phyloP scores from a whole-genome alignment of 1,140 invertebrate genomes.

The Bombus turneri region DNA sequence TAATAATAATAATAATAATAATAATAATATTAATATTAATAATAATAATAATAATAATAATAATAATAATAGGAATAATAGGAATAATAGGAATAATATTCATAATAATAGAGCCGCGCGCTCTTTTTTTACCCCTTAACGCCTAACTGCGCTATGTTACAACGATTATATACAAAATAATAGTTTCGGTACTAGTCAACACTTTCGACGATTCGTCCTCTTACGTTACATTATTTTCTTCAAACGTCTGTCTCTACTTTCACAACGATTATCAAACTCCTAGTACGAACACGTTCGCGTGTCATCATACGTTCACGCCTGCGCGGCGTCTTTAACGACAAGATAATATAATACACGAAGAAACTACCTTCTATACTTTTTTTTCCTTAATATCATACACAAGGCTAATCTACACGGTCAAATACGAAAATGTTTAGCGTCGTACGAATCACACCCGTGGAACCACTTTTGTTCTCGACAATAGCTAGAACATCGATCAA shows the following conservation, averaged over 20 bases:
- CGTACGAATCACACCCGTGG: constrained; percentile 12
- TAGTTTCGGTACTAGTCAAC: constrained; percentile 45
- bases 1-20: constrained; percentile 61
- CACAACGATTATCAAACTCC: constrained; percentile 76
- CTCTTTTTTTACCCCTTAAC: constrained; percentile 30
- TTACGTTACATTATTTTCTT: neutral
- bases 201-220: neutral
- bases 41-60: constrained; percentile 58
- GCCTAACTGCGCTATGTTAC: constrained; percentile 73
- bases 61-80: constrained; percentile 58
- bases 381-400: constrained; percentile 54
- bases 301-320: constrained; percentile 70
- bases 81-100: constrained; percentile 63
- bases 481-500: constrained; percentile 29
- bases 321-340: constrained; percentile 57
- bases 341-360: constrained; percentile 62
- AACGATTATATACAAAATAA: constrained; percentile 79
- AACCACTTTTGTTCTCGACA: neutral
- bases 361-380: neutral
- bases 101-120: constrained; percentile 56
- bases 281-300: constrained; percentile 65
- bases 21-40: constrained; percentile 61
- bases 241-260: constrained; percentile 68
- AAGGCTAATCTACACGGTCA: constrained; percentile 57
- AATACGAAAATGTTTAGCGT: constrained; percentile 47